Conservation (phyloP, 2,797 vertebrate genomes). For the Arrhamphus sclerolepis region DNA sequence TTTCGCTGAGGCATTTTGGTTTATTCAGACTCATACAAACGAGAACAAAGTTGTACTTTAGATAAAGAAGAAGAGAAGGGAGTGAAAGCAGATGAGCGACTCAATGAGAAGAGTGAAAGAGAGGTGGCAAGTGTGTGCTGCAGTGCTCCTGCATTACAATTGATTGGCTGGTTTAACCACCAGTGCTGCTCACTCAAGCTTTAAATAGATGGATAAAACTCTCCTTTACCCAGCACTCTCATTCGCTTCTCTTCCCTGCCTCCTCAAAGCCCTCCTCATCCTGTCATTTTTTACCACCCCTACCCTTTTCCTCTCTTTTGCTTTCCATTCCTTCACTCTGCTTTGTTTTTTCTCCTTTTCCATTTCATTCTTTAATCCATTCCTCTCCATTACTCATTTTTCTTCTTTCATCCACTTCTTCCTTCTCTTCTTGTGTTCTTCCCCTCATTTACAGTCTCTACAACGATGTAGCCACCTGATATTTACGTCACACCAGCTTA, state of each 20-base stretch:
- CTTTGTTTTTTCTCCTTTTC: neutral
- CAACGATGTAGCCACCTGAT: too few relatives aligned
- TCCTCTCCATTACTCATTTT: slow-evolving; percentile 19
- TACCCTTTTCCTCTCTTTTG: neutral
- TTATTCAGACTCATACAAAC: slow-evolving; percentile 19
- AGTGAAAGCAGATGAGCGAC: slow-evolving; percentile 44
- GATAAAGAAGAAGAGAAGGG: slow-evolving; percentile 39
- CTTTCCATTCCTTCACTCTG: neutral
- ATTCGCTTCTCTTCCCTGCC: slow-evolving; percentile 20
- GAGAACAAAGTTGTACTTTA: slow-evolving; percentile 39
- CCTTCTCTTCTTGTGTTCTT: neutral
- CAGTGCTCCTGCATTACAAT: slow-evolving; percentile 71
- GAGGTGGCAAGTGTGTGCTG: slow-evolving; percentile 57
- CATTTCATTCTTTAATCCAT: neutral
- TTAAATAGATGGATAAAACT: slow-evolving; percentile 74
- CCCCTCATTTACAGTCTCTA: neutral
- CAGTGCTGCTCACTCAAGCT: slow-evolving; percentile 67
- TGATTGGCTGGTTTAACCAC: slow-evolving; percentile 71
- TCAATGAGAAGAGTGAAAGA: slow-evolving; percentile 45
- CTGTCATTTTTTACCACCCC: slow-evolving; percentile 5
- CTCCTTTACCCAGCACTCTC: slow-evolving; percentile 50
- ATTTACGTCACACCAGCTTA: slow-evolving; percentile 23
- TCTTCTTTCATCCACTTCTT: neutral
- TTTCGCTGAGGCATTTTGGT: slow-evolving; percentile 34
- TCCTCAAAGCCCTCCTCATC: slow-evolving; percentile 19